A percentile compares a stretch with the other conserved stretches of the same genome.
Conservation (phyloP, 2,113 vertebrate species). For the Trematomus loennbergii region DNA sequence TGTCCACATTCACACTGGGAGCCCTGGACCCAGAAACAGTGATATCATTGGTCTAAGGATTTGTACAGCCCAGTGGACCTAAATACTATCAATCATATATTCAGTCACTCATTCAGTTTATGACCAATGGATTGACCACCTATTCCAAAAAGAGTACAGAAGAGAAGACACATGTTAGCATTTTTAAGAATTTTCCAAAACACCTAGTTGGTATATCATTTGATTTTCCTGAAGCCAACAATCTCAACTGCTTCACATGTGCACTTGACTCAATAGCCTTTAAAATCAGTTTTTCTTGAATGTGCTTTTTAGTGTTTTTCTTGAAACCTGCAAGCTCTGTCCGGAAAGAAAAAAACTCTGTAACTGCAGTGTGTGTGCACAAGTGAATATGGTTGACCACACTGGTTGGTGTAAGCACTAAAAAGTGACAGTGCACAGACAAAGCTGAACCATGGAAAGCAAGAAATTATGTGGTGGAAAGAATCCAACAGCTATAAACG, state of each 20-base stretch:
- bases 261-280: constrained; percentile 1
- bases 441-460: constrained; percentile 57
- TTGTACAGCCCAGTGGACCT: constrained; percentile 61
- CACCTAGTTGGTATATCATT: neutral
- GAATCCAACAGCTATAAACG: constrained; percentile 73
- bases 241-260: constrained; percentile 14
- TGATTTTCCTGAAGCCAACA: neutral
- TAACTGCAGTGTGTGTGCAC: constrained; percentile 37
- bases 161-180: neutral
- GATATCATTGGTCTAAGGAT: constrained; percentile 72
- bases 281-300: constrained; percentile 6
- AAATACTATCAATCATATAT: constrained; percentile 73
- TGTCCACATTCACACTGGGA: constrained; percentile 69
- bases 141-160: constrained; percentile 4
- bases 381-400: constrained; percentile 56
- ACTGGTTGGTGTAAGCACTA: constrained; percentile 56
- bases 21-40: constrained; percentile 50
- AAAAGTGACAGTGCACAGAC: constrained; percentile 69
- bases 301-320: constrained; percentile 41
- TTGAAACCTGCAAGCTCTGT: constrained; percentile 34
- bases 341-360: constrained; percentile 16
- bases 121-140: constrained; percentile 24
- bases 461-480: constrained; percentile 62
- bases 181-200: constrained; percentile 8
- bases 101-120: constrained; percentile 47